Evolutionary conservation across 1,140 invertebrate species (phyloP).

Genomic region (Zophobas morio): DNA sequence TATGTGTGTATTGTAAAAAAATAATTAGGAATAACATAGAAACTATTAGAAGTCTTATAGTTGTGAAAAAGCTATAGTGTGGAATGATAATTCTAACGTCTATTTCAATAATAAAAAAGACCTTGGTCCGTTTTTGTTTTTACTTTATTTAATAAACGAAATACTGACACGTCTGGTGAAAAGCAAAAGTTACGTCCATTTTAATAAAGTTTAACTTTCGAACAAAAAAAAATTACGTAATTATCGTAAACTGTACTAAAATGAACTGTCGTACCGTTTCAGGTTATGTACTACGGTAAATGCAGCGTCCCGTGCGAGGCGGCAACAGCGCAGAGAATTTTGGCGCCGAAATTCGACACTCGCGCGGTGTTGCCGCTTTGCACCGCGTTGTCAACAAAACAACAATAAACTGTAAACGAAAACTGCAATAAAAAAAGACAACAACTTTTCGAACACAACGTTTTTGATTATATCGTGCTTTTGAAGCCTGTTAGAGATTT

Average conservation of each 20-base stretch:
- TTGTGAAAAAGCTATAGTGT: slow-evolving; percentile 61
- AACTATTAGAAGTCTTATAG: slow-evolving; percentile 65
- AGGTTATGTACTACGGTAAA: neutral
- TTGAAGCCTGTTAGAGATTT: slow-evolving; percentile 29
- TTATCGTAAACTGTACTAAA: slow-evolving; percentile 24
- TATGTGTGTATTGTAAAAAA: slow-evolving; percentile 66
- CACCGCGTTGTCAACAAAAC: neutral
- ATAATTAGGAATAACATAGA: slow-evolving; percentile 64
- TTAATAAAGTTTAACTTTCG: slow-evolving; percentile 30
- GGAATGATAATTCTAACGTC: slow-evolving; percentile 64
- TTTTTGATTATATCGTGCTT: slow-evolving; percentile 38
- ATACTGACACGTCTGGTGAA: slow-evolving; percentile 63
- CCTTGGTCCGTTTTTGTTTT: slow-evolving; percentile 60
- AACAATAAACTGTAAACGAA: slow-evolving; percentile 25
- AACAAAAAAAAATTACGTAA: slow-evolving; percentile 34
- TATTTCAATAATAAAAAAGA: slow-evolving; percentile 56
- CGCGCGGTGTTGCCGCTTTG: no score
- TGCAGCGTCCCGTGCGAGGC: neutral
- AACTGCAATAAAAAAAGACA: slow-evolving; percentile 10
- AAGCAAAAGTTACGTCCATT: slow-evolving; percentile 37
- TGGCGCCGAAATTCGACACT: neutral
- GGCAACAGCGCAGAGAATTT: neutral
- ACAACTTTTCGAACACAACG: slow-evolving; percentile 16
- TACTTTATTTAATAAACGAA: slow-evolving; percentile 55
- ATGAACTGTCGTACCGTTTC: slow-evolving; percentile 35